A percentile compares a stretch with the other conserved stretches of the same genome.
phyloP scores from a whole-genome alignment of 2,113 vertebrate genomes.

The Bubo scandiacus region DNA sequence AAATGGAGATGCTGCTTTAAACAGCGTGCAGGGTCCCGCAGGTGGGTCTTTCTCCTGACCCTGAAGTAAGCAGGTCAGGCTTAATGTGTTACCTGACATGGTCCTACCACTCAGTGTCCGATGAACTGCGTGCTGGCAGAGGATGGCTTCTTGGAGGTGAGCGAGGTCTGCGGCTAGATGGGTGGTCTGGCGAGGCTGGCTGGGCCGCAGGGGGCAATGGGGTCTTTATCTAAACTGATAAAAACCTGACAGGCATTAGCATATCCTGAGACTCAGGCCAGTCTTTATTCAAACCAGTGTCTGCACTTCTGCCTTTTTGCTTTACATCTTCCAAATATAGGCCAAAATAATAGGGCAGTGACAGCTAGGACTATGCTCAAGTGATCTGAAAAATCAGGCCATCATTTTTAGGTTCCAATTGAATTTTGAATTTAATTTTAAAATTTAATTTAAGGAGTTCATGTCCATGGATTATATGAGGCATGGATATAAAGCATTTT shows the following conservation, averaged over 20 bases:
- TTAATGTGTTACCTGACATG: fast-evolving
- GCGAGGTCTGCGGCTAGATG: not conserved
- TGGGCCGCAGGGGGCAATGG: not conserved
- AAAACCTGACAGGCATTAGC: slow-evolving; percentile 15
- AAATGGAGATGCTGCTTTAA: not conserved
- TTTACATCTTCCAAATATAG: not conserved
- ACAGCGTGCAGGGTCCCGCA: not conserved
- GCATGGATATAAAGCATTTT: not conserved
- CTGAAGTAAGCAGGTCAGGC: not conserved
- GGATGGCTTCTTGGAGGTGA: not conserved
- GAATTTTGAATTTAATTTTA: not conserved
- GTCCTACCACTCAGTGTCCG: fast-evolving
- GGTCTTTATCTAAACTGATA: slow-evolving; percentile 53
- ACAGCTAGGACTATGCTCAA: not conserved
- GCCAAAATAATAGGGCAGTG: not conserved
- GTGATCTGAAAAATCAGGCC: not conserved
- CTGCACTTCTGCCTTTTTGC: not conserved
- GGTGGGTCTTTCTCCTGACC: not conserved
- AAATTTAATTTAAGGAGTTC: not conserved
- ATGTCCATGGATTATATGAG: not conserved
- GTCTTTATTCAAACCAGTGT: not conserved
- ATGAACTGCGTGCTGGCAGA: fast-evolving
- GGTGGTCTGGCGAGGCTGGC: slow-evolving; percentile 21
- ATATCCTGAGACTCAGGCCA: not conserved
- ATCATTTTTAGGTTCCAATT: not conserved